Evolutionary conservation across 2,113 vertebrate species (phyloP), one percentile per base, ranked within the genome.

Genomic region (Tychaedon coryphoeus): DNA sequence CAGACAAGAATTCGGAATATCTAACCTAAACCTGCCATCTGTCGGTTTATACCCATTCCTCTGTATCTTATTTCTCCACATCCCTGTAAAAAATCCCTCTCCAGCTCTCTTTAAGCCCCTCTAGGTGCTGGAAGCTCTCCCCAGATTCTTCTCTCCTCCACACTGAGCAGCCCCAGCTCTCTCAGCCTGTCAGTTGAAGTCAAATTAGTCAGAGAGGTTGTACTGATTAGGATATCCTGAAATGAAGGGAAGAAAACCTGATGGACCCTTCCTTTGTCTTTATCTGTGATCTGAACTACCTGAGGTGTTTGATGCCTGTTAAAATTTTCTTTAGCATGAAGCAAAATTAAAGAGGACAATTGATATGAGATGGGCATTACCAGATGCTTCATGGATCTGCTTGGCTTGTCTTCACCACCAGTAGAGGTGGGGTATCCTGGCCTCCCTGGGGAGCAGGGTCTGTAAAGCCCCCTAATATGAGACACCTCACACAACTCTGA

Each of bases 401-500:
- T 29, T 50, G 47, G 36, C 19, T 74, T 76, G 4, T 64, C 36
- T 57, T 81, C 10, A 60, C 4, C 28, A 28, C 8, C 7, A 48
- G 43, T 26, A 40, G 9, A 71, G 4, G 3, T 64, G 29, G 26
- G 29, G 3, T 57, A 31, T 12, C 12, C 23, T 17, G 17, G 6
- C 19, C 45, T 75, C 7, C 19, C 18, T 1, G 16, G 26, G 3
- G 8, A 76, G 12, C 1, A 3, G 7, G 10, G 3, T 45, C 28
- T 53, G 12, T 20, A 45, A 66, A 25, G 17, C 31, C 28, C 25
- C 7, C 7, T 15, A 31, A 6, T 15, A 10, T 20, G 25, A 69
- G 38, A 64, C 12, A 36, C 2, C 12, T 20, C 23, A 3, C 18
- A 54, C 3, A n/a, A 2, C 26, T 83, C 13, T 51, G 34, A 19